Evolutionary conservation across 2,888 invertebrate genomes (phyloP), one percentile per base, ranked within the genome.

Genomic region (Fabriciana adippe): DNA sequence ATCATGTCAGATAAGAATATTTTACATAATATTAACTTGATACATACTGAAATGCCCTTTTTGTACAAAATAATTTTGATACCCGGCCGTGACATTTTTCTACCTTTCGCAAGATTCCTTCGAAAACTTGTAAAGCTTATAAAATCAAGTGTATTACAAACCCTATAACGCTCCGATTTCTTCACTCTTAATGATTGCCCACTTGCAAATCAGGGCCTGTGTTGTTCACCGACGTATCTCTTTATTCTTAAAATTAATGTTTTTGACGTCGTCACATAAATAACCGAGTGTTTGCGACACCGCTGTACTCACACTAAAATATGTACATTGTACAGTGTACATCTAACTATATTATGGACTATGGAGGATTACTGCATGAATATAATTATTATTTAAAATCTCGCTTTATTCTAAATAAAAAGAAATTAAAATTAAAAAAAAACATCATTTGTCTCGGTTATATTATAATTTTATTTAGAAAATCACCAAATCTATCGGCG

Each of bases 81-180:
- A 81, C 74, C 78, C 77, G 88, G 72, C 91, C 91, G 74, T 92
- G 91, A 90, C 90, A 88, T 90, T 89, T 87, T 76, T 78, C 73
- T 65, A 72, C 64, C 74, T 83, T 87, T 82, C 86, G 81, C 79
- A 86, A 89, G 76, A 67, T 77, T 79, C 74, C 74, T 76, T 78
- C 78, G 76, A 80, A 82, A 85, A 84, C 80, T 79, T 79, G 81
- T 80, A 83, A 84, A 83, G 81, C 83, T 84, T 83, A 85, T 66
- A 84, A 84, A 82, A 79, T 75, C 72, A 78, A 73, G 72, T 73
- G 72, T 75, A 83, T 81, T 83, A 82, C 82, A 77, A 79, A 76
- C 76, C 75, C 81, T 78, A 81, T 77, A 76, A 75, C 78, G 83
- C 80, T 84, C 84, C 78, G 82, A 81, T 90, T 90, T 87, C 86